Evolutionary conservation across 2,113 vertebrate genomes (phyloP), one percentile per base, ranked within the genome.

Genomic region (Pyxicephalus adspersus): DNA sequence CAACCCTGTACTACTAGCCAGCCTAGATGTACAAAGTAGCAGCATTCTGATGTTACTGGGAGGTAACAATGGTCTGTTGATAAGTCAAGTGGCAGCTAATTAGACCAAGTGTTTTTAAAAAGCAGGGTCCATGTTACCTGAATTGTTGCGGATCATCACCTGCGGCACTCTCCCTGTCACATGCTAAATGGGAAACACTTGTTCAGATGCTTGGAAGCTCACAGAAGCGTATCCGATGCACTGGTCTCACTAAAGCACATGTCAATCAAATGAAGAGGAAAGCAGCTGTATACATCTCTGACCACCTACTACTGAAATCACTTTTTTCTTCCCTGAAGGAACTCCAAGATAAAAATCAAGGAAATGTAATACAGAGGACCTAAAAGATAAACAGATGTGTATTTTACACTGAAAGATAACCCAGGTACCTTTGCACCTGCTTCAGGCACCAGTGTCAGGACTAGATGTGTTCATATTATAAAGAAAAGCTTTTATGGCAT

Each of bases 1-100:
- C 86, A 88, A 88, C 88, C 87, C 88, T 88, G 89, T 89, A 84
- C 90, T 89, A 90, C 86, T 85, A 87, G 84, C 84, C 86, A 76
- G 82, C 86, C 86, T 87, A 85, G 86, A 88, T 85, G 85, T 85
- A 85, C 85, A 83, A 84, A 83, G 83, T 83, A 83, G 29, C 68
- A 83, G 58, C 64, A 77, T 64, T 29, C 68, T 80, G n/a, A 64
- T 54, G 54, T 73, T 23, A 52, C 80, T 81, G 58, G 61, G 68
- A 85, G 87, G 83, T 83, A 82, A 85, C 85, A 85, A 64, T 85
- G 82, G 15, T 81, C 86, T 88, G 89, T 89, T 87, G 86, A 87
- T 86, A 87, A 89, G 89, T 88, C 88, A 91, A 92, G 87, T 88
- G 87, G 87, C 87, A 84, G 22, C 84, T 91, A 85, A 87, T 84